A percentile compares a stretch with the other conserved stretches of the same genome.
Conservation (phyloP, 2,888 invertebrate species). For the Capitulum mitella region DNA sequence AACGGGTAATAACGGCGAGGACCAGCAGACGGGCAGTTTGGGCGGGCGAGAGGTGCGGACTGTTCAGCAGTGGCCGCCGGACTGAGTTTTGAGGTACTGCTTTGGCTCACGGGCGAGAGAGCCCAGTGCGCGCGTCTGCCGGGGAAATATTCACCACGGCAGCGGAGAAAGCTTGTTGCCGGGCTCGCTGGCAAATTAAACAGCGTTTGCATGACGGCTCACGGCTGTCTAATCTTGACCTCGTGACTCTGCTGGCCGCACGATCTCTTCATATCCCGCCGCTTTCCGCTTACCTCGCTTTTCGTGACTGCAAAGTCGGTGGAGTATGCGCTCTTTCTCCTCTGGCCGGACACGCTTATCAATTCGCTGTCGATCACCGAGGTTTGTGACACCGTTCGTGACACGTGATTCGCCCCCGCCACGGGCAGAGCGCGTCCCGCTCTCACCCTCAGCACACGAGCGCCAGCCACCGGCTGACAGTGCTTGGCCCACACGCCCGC, state of each 20-base stretch:
- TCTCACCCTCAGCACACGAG: too few species aligned
- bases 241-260: not conserved
- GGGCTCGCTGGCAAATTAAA: too few species aligned
- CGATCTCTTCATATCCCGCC: not conserved
- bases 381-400: not conserved
- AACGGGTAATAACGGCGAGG: too few species aligned
- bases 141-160: not conserved
- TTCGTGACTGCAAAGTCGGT: not conserved
- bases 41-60: not conserved
- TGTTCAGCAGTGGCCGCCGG: not conserved
- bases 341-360: not conserved
- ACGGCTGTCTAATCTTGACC: too few species aligned
- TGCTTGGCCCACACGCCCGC: not conserved
- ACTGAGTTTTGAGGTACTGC: not conserved
- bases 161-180: too few species aligned
- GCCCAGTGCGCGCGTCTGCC: not conserved
- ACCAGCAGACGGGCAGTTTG: not conserved
- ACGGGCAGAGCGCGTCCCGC: not conserved
- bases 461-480: too few species aligned
- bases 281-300: not conserved
- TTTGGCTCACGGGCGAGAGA: not conserved
- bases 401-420: not conserved
- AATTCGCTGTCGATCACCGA: not conserved
- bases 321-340: not conserved
- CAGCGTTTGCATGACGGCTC: not conserved